Evolutionary conservation across 2,113 vertebrate genomes (phyloP).

Genomic region (Falcunculus frontatus): DNA sequence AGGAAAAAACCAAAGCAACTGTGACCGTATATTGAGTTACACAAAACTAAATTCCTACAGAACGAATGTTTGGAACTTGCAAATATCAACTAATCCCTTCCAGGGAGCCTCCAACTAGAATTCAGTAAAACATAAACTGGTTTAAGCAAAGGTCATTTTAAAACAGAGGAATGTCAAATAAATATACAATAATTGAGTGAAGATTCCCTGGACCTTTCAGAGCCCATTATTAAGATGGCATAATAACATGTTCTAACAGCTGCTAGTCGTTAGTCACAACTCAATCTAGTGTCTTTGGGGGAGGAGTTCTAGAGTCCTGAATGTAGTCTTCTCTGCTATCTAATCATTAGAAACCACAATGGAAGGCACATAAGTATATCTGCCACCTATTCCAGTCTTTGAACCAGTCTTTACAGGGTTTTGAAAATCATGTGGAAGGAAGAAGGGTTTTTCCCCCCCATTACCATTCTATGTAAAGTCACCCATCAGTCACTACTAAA

Average conservation of each 20-base stretch:
- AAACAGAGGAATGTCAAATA: neutral
- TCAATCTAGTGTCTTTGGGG: neutral
- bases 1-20: neutral
- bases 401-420: neutral
- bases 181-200: neutral
- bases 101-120: neutral
- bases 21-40: neutral
- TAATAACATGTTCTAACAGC: neutral
- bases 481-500: neutral
- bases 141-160: neutral
- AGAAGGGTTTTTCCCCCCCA: neutral
- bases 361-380: neutral
- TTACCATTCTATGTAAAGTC: neutral
- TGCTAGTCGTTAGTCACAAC: neutral
- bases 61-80: neutral
- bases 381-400: neutral
- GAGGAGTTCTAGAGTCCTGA: neutral
- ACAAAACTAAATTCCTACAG: neutral
- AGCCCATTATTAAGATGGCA: neutral
- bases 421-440: neutral
- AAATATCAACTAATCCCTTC: neutral
- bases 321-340: rapidly evolving
- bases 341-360: neutral
- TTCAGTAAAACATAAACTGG: neutral
- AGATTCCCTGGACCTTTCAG: neutral